Conservation (phyloP, 2,113 vertebrate species). For the Garra rufa region DNA sequence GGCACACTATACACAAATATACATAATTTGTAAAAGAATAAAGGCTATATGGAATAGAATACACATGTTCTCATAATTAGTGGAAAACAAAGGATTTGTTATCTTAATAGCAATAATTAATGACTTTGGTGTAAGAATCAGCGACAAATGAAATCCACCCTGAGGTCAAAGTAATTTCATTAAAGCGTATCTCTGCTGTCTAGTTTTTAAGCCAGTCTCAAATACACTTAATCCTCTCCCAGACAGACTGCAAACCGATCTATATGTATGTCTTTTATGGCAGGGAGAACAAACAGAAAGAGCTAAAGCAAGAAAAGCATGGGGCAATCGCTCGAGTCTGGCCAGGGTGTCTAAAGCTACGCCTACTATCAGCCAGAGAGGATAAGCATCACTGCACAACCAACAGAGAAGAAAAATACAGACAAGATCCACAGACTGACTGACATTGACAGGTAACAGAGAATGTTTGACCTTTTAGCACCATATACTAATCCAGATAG, state of each 20-base stretch:
- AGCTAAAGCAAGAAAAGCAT: constrained; percentile 2
- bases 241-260: not conserved
- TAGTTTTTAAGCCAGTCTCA: constrained; percentile 28
- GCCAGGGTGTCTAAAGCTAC: not conserved
- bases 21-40: not conserved
- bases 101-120: not conserved
- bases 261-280: constrained; percentile 7
- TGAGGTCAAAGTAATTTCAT: constrained; percentile 32
- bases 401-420: not conserved
- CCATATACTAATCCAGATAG: not conserved
- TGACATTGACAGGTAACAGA: not conserved
- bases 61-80: not conserved
- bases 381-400: constrained; percentile 16
- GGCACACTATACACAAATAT: not conserved
- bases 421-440: not conserved
- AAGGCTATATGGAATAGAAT: not conserved
- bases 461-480: not conserved
- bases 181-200: constrained; percentile 33
- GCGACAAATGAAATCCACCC: not conserved
- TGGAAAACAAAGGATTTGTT: not conserved
- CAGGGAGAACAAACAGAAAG: constrained; percentile 12
- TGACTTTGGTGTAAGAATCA: not conserved
- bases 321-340: not conserved
- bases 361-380: not conserved
- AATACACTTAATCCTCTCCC: constrained; percentile 34